Evolutionary conservation across 1,140 invertebrate species (phyloP).

Genomic region (Pseudomyrmex dendroicus): DNA sequence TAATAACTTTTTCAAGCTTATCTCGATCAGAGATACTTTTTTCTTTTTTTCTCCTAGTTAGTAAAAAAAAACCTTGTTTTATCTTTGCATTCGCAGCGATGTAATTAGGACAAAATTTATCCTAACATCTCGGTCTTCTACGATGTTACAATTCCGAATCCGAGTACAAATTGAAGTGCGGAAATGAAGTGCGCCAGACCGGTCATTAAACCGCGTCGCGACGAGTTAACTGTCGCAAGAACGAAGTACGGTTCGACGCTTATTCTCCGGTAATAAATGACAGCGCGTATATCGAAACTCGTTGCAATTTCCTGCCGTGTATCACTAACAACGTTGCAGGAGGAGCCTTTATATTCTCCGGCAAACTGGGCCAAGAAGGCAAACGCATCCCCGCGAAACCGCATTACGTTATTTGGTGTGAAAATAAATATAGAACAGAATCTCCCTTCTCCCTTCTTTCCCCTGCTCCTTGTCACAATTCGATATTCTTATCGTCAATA

Average conservation of each 20-base stretch:
- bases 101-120: constrained; percentile 25
- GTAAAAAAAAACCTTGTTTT: background rate
- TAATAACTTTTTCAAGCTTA: too few relatives aligned
- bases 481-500: constrained; percentile 13
- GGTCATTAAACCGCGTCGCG: constrained; percentile 38
- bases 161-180: constrained; percentile 26
- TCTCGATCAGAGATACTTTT: too few relatives aligned
- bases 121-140: background rate
- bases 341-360: constrained; percentile 57
- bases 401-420: constrained; percentile 45
- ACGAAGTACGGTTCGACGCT: constrained; percentile 14
- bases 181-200: constrained; percentile 37
- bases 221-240: constrained; percentile 36
- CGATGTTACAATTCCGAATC: background rate
- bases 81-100: background rate
- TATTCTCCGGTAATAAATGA: constrained; percentile 36
- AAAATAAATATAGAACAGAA: constrained; percentile 38
- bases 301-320: constrained; percentile 65
- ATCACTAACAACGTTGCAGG: constrained; percentile 40
- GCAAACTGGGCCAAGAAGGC: constrained; percentile 47
- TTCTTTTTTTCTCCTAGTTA: background rate
- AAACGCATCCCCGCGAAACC: constrained; percentile 49
- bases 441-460: too few relatives aligned
- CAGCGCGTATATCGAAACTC: constrained; percentile 64
- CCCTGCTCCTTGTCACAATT: constrained; percentile 43